Evolutionary conservation across 2,888 invertebrate genomes (phyloP), one percentile per base, ranked within the genome.

Genomic region (Aethes cnicana): DNA sequence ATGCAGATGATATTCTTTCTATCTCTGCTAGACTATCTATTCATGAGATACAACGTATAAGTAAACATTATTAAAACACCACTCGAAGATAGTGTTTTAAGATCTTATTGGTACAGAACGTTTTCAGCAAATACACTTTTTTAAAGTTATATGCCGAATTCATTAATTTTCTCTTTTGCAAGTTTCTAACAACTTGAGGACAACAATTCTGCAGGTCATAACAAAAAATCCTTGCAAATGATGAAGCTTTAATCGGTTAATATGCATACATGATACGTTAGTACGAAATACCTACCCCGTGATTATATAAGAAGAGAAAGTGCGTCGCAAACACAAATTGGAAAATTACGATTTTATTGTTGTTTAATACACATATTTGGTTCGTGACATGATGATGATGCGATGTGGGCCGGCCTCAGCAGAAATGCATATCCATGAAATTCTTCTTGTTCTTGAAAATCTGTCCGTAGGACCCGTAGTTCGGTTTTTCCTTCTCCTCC

Each of bases 391-490:
- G 56, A 56, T 58, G 54, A 59, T 43, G 47, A 39, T 26, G 33
- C 39, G 35, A 25, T 39, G 64, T 64, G 63, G 58, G 60, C 76
- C 79, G 76, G 77, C 74, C 60, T 85, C 80, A 92, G 77, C 91
- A 93, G 72, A 90, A 81, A 80, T 95, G 95, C 92, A 95, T 92
- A 64, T 93, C 92, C 55, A 91, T 84, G 77, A 95, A 95, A 72
- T 92, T 90, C 64, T 94, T 91, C 77, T 92, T 94, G 87, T 94
- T 93, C 85, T 95, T 94, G 84, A 92, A 95, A 54, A 92, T 83
- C 23, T 94, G 85, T 54, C 95, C 95, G 94, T 94, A 95, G 44
- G 93, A 89, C 49, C 93, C 94, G 72, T 92, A 87, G 67, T 86
- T 77, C 60, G 85, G 87, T 72, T 85, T 85, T 63, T 80, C 81